These are phyloP conservation scores for Catostylus mosaicus DNA, from an alignment of 30 jellyfish, hydroid and myxozoan species.

Conservation along the genomic window DNA sequence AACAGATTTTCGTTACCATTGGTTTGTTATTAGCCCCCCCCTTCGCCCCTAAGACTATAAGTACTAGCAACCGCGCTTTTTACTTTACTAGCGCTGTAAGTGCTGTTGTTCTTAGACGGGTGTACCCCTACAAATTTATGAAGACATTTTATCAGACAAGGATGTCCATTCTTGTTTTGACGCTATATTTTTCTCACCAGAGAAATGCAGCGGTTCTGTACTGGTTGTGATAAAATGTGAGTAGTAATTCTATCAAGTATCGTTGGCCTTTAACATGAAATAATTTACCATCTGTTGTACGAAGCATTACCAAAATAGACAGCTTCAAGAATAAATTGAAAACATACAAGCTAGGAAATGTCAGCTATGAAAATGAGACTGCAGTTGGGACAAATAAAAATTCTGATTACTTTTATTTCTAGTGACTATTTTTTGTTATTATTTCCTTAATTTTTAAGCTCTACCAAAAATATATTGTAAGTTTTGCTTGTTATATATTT, in stretches of 20 bases:
- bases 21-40: too few relatives aligned
- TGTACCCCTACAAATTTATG: too few relatives aligned
- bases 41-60: too few relatives aligned
- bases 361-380: conserved; percentile 15
- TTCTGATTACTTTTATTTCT: conserved; percentile 10
- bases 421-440: conserved; percentile 3
- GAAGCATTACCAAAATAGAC: conserved; percentile 2
- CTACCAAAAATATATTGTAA: neutral
- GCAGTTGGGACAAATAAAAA: conserved; percentile 28
- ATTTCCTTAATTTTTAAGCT: neutral
- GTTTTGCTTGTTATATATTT: neutral
- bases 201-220: too few relatives aligned
- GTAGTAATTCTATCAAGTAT: neutral
- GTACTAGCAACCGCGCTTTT: too few relatives aligned
- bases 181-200: too few relatives aligned
- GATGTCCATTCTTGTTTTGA: too few relatives aligned
- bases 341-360: neutral
- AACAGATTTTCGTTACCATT: too few relatives aligned
- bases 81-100: too few relatives aligned
- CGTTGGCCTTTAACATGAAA: conserved; percentile 12
- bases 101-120: too few relatives aligned
- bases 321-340: neutral
- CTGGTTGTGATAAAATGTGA: too few relatives aligned
- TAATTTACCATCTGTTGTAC: conserved; percentile 2
- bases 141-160: too few relatives aligned